These are phyloP conservation scores for Empidonax alnorum DNA, from an alignment of 2,113 vertebrate genomes.

Conservation along the genomic window DNA sequence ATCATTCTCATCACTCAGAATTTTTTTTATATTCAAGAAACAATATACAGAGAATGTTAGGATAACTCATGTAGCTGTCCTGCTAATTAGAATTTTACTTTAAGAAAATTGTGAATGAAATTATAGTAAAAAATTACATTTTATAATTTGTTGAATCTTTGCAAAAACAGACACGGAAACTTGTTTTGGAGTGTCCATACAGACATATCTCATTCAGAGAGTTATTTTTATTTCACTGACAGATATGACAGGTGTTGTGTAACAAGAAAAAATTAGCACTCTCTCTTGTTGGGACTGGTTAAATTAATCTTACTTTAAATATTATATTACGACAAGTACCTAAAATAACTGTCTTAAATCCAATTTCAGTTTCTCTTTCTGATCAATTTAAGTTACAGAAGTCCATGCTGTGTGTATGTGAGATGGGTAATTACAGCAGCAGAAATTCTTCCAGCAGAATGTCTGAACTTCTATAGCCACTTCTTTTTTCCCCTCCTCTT, in stretches of 20 bases:
- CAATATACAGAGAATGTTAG: background rate
- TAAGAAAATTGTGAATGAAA: background rate
- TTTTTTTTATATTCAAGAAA: background rate
- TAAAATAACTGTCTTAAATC: background rate
- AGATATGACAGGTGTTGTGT: background rate
- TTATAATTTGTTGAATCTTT: background rate
- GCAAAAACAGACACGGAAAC: background rate
- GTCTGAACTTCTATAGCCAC: background rate
- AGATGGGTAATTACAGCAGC: background rate
- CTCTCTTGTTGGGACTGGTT: background rate
- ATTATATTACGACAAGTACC: background rate
- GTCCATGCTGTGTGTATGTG: background rate
- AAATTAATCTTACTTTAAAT: background rate
- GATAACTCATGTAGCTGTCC: background rate
- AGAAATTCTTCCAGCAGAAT: background rate
- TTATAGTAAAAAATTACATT: background rate
- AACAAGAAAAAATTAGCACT: background rate
- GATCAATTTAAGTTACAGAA: background rate
- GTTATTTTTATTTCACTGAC: background rate
- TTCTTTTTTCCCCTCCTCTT: background rate
- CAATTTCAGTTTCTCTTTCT: background rate
- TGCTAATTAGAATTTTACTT: background rate
- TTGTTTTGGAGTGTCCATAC: background rate
- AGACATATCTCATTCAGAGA: background rate
- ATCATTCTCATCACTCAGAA: background rate